A percentile compares a stretch with the other conserved stretches of the same genome.
phyloP scores from a whole-genome alignment of 1,140 invertebrate genomes.

The Zaprionus davidi region DNA sequence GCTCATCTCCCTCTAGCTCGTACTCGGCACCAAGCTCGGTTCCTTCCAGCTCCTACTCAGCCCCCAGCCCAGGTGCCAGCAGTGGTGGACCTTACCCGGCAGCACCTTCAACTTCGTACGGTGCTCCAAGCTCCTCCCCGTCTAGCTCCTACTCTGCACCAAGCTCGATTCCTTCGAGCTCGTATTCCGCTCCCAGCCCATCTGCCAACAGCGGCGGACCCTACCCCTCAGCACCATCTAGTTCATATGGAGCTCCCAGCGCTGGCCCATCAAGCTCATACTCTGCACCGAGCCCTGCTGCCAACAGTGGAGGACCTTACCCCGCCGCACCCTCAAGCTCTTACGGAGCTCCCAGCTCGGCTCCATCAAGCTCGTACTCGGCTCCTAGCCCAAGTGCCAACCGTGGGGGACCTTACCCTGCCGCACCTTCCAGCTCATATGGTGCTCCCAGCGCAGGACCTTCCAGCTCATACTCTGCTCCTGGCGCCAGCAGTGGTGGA shows the following conservation, averaged over 20 bases:
- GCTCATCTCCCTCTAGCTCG: constrained; percentile 48
- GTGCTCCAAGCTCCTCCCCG: constrained; percentile 35
- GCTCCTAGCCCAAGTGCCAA: constrained; percentile 29
- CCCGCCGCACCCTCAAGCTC: constrained; percentile 41
- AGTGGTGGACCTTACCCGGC: constrained; percentile 46
- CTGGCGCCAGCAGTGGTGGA: constrained; percentile 35
- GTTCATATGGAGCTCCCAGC: constrained; percentile 53
- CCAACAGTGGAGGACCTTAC: constrained; percentile 16
- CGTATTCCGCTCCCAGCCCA: constrained; percentile 50
- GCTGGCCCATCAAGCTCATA: constrained; percentile 46
- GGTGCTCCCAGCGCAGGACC: constrained; percentile 44
- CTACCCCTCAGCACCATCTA: constrained; percentile 48
- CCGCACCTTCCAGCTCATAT: constrained; percentile 34
- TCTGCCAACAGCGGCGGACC: constrained; percentile 28
- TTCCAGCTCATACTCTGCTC: constrained; percentile 70
- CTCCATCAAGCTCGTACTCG: constrained; percentile 40
- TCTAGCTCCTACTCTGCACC: constrained; percentile 43
- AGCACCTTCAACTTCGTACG: constrained; percentile 32
- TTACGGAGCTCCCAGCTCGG: constrained; percentile 31
- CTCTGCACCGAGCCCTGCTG: constrained; percentile 41
- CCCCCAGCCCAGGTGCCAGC: constrained; percentile 19
- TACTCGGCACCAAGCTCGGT: constrained; percentile 44
- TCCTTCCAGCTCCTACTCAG: constrained; percentile 37
- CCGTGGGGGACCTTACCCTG: constrained; percentile 38
- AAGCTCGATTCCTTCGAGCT: constrained; percentile 41